Conservation (phyloP, 2,888 invertebrate species). For the Metopia argyrocephala region DNA sequence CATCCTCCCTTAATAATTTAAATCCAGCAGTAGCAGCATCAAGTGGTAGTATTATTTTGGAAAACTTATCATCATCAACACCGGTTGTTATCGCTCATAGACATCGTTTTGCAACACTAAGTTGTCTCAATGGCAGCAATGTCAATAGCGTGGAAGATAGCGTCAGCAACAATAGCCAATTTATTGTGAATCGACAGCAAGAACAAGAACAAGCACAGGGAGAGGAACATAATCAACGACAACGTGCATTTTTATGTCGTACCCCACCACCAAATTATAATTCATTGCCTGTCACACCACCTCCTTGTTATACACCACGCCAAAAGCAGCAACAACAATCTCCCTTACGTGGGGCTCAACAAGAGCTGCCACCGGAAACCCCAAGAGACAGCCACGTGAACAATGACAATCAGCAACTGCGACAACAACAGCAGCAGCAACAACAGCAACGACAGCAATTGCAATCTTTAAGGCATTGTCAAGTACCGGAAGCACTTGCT, state of each 20-base stretch:
- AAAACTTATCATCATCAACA: constrained; percentile 53
- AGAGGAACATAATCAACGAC: constrained; percentile 7
- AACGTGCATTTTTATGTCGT: constrained; percentile 60
- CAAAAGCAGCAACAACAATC: constrained; percentile 60
- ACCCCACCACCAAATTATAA: constrained; percentile 71
- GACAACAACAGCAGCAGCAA: constrained; percentile 25
- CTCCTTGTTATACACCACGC: constrained; percentile 73
- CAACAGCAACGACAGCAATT: constrained; percentile 31
- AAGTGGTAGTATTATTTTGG: constrained; percentile 48
- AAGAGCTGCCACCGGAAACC: constrained; percentile 64
- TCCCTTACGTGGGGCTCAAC: constrained; percentile 64
- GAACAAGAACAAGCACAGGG: too few species aligned
- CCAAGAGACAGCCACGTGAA: constrained; percentile 55
- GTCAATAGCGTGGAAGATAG: constrained; percentile 47
- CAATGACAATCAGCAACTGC: constrained; percentile 58
- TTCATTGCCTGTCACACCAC: constrained; percentile 74
- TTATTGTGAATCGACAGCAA: constrained; percentile 60
- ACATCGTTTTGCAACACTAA: constrained; percentile 61
- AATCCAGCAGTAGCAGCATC: constrained; percentile 54
- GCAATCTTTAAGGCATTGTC: constrained; percentile 51
- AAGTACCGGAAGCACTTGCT: constrained; percentile 62
- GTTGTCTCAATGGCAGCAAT: constrained; percentile 58
- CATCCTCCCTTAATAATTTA: constrained; percentile 55
- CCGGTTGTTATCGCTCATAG: constrained; percentile 35
- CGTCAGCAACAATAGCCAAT: constrained; percentile 57